phyloP scores from a whole-genome alignment of 2,797 vertebrate species.

The Notamacropus eugenii region DNA sequence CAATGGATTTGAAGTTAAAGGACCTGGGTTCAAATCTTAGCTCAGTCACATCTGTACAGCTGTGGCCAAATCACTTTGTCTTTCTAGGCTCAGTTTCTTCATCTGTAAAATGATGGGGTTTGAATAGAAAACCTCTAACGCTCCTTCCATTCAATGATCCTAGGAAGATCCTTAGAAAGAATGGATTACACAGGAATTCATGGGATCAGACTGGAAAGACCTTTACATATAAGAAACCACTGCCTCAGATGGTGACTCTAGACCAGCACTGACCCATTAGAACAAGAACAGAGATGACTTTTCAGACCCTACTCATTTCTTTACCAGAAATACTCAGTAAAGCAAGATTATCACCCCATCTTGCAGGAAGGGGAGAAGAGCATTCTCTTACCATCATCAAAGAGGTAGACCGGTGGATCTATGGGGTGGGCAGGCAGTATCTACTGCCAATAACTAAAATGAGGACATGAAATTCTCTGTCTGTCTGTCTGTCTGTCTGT shows the following conservation, averaged over 20 bases:
- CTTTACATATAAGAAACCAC: background rate
- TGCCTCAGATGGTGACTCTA: background rate
- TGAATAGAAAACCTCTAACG: background rate
- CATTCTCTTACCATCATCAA: background rate
- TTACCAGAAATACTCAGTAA: background rate
- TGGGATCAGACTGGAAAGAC: background rate
- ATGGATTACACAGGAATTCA: background rate
- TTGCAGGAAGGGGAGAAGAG: background rate
- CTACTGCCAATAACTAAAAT: background rate
- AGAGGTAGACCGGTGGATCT: background rate
- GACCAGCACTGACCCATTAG: background rate
- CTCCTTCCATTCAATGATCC: background rate
- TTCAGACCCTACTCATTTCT: background rate
- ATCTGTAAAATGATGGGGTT: background rate
- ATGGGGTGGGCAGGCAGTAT: background rate
- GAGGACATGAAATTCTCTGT: background rate
- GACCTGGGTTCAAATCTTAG: background rate
- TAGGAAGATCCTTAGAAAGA: background rate
- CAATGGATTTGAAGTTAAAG: background rate
- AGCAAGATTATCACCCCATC: background rate
- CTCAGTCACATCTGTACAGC: background rate
- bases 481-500: too few species aligned
- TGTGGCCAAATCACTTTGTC: background rate
- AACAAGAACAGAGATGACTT: background rate
- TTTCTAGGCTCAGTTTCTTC: background rate